phyloP scores from a whole-genome alignment of 2,888 invertebrate genomes.

The Laspeyria flexula region DNA sequence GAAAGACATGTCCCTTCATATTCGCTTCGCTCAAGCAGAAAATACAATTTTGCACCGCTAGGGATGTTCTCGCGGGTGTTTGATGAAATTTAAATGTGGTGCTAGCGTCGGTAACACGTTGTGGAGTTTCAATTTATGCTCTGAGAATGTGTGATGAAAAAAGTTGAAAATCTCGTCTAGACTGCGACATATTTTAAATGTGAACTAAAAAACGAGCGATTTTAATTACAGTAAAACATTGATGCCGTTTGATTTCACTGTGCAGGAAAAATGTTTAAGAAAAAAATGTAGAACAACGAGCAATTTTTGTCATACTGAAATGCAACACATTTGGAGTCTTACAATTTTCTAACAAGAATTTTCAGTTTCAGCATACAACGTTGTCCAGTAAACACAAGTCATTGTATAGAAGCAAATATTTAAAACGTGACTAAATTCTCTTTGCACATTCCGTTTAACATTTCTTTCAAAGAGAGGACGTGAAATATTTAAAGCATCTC shows the following conservation, averaged over 20 bases:
- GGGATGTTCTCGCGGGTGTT: conserved; percentile 50
- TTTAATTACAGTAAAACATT: conserved; percentile 6
- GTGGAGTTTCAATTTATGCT: conserved; percentile 66
- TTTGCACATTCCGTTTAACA: no score
- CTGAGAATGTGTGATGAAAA: conserved; percentile 25
- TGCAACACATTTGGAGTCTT: no score
- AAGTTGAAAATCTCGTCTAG: conserved; percentile 22
- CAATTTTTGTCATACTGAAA: no score
- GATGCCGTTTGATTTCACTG: background rate
- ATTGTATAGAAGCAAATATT: no score
- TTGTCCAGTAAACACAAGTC: no score
- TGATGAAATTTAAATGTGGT: conserved; percentile 70
- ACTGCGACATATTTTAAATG: conserved; percentile 4
- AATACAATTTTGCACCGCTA: conserved; percentile 62
- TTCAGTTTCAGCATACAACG: no score
- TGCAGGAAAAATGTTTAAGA: background rate
- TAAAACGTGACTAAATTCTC: no score
- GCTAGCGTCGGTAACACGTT: conserved; percentile 49
- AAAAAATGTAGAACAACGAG: no score
- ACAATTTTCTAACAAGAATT: no score
- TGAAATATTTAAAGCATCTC: no score
- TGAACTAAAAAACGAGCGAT: background rate
- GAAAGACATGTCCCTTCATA: conserved; percentile 52
- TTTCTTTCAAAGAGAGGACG: no score
- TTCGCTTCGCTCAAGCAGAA: conserved; percentile 57